Percentiles rank a stretch among this genome's conserved stretches.
Evolutionary conservation across 2,888 invertebrate genomes (phyloP).

Genomic region (Acanthosoma haemorrhoidale): DNA sequence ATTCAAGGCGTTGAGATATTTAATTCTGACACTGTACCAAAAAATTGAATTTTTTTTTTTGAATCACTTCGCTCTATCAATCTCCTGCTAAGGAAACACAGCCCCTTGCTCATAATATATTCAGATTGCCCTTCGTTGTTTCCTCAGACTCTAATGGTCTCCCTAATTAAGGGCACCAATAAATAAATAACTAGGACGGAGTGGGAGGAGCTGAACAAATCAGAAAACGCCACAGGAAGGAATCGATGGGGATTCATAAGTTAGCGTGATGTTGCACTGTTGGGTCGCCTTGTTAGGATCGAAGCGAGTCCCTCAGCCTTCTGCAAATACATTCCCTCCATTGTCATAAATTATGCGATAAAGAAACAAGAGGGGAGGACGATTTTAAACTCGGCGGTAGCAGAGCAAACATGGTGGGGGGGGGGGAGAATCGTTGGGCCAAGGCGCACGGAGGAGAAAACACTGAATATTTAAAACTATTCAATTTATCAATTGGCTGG

Average conservation of each 20-base stretch:
- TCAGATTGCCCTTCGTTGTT: too few relatives aligned
- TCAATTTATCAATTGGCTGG: neutral
- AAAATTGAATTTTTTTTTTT: too few relatives aligned
- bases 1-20: too few relatives aligned
- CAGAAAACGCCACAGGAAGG: neutral
- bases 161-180: too few relatives aligned
- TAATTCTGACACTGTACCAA: too few relatives aligned
- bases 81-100: too few relatives aligned
- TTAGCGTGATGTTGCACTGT: neutral
- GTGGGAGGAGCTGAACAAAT: too few relatives aligned
- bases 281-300: neutral
- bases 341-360: conserved; percentile 12
- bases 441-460: neutral
- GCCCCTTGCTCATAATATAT: too few relatives aligned
- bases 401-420: neutral
- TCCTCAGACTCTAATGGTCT: too few relatives aligned
- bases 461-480: neutral
- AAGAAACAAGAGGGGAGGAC: neutral
- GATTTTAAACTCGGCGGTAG: neutral
- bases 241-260: conserved; percentile 6
- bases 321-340: neutral
- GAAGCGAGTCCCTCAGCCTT: neutral
- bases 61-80: too few relatives aligned
- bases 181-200: too few relatives aligned
- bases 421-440: neutral